Percentiles rank a stretch among this genome's conserved stretches.
Conservation (phyloP, 1,140 invertebrate genomes). For the Megalonaias nervosa region DNA sequence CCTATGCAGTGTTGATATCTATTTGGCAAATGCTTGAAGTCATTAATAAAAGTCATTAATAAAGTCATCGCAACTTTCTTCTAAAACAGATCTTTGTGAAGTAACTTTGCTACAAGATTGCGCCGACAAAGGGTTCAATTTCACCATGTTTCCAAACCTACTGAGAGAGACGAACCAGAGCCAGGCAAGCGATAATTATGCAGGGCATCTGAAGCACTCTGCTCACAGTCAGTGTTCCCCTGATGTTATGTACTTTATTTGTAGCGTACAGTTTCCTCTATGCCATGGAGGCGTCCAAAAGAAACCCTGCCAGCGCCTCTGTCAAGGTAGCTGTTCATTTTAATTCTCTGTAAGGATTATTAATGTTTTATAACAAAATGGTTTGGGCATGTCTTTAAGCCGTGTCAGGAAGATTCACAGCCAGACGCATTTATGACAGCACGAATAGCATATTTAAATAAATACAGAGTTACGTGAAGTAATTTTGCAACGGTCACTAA, state of each 20-base stretch:
- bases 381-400: too few relatives aligned
- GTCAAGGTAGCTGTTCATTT: slow-evolving; percentile 11
- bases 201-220: neutral
- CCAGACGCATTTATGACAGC: too few relatives aligned
- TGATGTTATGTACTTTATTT: slow-evolving; percentile 17
- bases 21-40: too few relatives aligned
- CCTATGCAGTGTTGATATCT: too few relatives aligned
- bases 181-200: neutral
- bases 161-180: slow-evolving; percentile 6
- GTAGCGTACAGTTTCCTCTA: slow-evolving; percentile 26
- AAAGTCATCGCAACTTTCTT: neutral
- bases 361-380: too few relatives aligned
- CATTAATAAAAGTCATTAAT: too few relatives aligned
- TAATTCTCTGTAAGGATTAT: too few relatives aligned
- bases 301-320: slow-evolving; percentile 18
- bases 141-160: slow-evolving; percentile 21
- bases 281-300: slow-evolving; percentile 8
- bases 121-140: slow-evolving; percentile 1
- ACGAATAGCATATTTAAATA: too few relatives aligned
- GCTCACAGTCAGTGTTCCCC: neutral
- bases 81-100: slow-evolving; percentile 10
- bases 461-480: too few relatives aligned
- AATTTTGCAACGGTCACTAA: too few relatives aligned
- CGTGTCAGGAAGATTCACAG: too few relatives aligned
- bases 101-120: slow-evolving; percentile 5